Base-by-base conservation (phyloP, 2,113 vertebrate genomes). In the Chiloscyllium plagiosum region DNA sequence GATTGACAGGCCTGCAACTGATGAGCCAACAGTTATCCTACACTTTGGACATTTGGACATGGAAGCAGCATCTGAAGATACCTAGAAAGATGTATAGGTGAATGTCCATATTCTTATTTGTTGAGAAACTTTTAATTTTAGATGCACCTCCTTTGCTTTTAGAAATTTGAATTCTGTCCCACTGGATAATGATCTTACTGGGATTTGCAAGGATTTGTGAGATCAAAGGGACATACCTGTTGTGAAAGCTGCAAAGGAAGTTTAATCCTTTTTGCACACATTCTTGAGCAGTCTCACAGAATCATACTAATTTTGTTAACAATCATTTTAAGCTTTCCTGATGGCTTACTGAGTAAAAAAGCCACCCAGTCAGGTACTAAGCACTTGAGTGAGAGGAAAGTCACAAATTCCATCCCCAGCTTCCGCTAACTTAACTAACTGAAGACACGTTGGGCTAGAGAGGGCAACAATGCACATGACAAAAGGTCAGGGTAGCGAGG, bases 291-390 rank as follows among this genome's bases (percentile, higher is more conserved):
- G 61, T 66, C 65, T 93, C 89, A 22, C 61, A 66, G 65, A n/a
- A 66, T 93, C 65, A n/a, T 93, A 37, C 61, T 93, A 93, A 93
- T 93, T 93, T 93, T 65, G 89, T 93, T 65, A 93, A 93, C 80
- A 93, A 66, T 66, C 89, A 68, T 66, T 68, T 93, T 66, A 66
- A 66, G 89, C 89, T 68, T 68, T 68, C 61, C 56, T 3, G 10
- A 83, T 83, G 80, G 17, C 17, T 83, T 20, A 83, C 37, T 42
- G 80, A 93, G 37, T 93, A 19, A n/a, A 29, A 61, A 12, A 8
- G n/a, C 33, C 89, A 93, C 33, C 89, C 33, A 66, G 17, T 66
- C 33, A 93, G 61, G 33, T 3, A 1, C 89, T 93, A 61, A 93
- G n/a, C 4, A 22, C 61, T 22, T n/a, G 19, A 65, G 56, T 4